These are phyloP conservation scores for Netelia fuscicornis DNA, from an alignment of 2,888 invertebrate genomes.

Conservation along the genomic window DNA sequence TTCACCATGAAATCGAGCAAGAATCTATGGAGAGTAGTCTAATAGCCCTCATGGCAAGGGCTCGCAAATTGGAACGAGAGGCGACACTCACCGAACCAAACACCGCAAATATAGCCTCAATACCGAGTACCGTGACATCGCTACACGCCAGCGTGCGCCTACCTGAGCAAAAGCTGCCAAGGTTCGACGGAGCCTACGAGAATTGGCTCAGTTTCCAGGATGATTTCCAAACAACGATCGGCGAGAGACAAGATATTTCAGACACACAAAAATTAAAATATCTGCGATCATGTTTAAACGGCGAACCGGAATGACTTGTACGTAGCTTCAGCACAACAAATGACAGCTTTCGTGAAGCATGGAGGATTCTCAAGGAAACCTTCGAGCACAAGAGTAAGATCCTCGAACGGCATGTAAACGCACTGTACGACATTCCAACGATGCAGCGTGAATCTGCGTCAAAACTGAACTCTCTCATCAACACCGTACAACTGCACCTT, in stretches of 20 bases:
- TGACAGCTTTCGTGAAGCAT: slow-evolving; percentile 12
- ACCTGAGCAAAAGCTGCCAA: too few species aligned
- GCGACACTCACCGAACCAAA: too few species aligned
- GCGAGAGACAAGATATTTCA: too few species aligned
- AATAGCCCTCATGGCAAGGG: not conserved
- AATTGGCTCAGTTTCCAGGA: slow-evolving; percentile 66
- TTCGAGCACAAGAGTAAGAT: not conserved
- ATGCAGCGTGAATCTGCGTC: slow-evolving; percentile 10
- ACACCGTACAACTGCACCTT: slow-evolving; percentile 7
- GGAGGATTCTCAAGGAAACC: not conserved
- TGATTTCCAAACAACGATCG: slow-evolving; percentile 55
- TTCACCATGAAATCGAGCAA: not conserved
- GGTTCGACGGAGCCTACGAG: too few species aligned
- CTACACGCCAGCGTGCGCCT: too few species aligned
- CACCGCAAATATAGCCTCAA: not conserved
- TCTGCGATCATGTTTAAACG: slow-evolving; percentile 29
- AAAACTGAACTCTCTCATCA: not conserved
- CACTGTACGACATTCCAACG: not conserved
- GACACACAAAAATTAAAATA: too few species aligned
- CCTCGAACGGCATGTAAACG: slow-evolving; percentile 8
- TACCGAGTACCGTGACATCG: not conserved
- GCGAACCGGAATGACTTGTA: slow-evolving; percentile 13
- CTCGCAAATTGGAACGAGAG: not conserved
- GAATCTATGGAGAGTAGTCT: not conserved
- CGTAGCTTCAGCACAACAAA: slow-evolving; percentile 3